Percentiles rank a stretch among this genome's conserved stretches.
Conservation (phyloP, 2,888 invertebrate genomes). For the Hydriomena furcata region DNA sequence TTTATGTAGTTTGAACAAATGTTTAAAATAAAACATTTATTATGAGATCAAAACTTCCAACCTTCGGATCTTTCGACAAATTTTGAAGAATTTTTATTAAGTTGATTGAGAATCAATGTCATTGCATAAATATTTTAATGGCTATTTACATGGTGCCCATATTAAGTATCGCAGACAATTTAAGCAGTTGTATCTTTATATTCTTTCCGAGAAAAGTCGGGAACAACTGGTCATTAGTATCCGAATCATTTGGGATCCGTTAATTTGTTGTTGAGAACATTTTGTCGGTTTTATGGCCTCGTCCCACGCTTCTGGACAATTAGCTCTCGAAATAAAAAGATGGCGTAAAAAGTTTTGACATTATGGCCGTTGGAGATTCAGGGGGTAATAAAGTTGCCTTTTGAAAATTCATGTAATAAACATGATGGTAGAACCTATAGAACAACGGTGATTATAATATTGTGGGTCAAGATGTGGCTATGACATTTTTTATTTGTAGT, state of each 20-base stretch:
- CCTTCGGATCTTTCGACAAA: too few species aligned
- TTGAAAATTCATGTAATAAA: conserved; percentile 10
- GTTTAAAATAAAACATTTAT: too few species aligned
- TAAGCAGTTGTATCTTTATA: conserved; percentile 7
- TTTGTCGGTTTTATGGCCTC: conserved; percentile 48
- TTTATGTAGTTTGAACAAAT: too few species aligned
- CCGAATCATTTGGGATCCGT: conserved; percentile 55
- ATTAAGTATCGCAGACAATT: conserved; percentile 1
- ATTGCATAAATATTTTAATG: too few species aligned
- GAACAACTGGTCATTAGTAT: conserved; percentile 46
- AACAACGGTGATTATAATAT: not conserved
- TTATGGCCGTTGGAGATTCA: conserved; percentile 40
- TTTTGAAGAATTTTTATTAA: too few species aligned
- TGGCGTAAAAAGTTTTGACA: conserved; percentile 48
- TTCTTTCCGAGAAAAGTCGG: conserved; percentile 21
- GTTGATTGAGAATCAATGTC: too few species aligned
- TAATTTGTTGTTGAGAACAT: conserved; percentile 59
- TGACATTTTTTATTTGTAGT: too few species aligned
- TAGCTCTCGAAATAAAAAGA: conserved; percentile 54
- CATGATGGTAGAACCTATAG: not conserved
- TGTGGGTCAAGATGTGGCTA: not conserved
- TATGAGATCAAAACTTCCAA: too few species aligned
- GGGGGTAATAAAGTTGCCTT: conserved; percentile 39
- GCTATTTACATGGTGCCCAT: too few species aligned
- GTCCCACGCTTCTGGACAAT: conserved; percentile 55